A percentile compares a stretch with the other conserved stretches of the same genome.
Conservation (phyloP, 1,140 invertebrate species). For the Drosophila ananassae region DNA sequence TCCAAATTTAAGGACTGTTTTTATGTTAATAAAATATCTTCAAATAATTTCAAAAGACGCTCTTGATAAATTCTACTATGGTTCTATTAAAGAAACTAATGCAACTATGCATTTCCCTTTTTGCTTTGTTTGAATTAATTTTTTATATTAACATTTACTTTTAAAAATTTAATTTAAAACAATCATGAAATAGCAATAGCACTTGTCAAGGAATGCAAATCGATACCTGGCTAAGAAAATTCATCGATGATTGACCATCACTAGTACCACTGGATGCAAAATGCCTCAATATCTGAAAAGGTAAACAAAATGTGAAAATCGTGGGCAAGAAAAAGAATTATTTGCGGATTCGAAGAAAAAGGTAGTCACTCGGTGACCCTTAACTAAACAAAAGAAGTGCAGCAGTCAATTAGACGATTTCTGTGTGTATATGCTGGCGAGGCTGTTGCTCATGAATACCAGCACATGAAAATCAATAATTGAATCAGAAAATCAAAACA, state of each 20-base stretch:
- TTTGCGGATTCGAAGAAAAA: not conserved
- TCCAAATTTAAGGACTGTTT: too few species aligned
- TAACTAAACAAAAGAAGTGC: not conserved
- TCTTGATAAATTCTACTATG: too few species aligned
- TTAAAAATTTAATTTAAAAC: not conserved
- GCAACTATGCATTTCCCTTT: not conserved
- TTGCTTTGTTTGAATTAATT: not conserved
- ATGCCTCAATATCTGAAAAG: constrained; percentile 47
- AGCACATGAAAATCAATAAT: constrained; percentile 80
- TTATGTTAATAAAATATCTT: too few species aligned
- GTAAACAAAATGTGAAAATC: constrained; percentile 56
- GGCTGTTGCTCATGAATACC: constrained; percentile 49
- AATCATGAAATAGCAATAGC: not conserved
- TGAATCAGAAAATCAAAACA: constrained; percentile 81
- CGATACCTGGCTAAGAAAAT: not conserved
- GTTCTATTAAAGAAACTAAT: too few species aligned
- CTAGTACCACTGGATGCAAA: constrained; percentile 45
- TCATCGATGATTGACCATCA: constrained; percentile 22
- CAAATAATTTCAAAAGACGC: too few species aligned
- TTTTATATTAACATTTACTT: not conserved
- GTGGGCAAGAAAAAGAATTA: constrained; percentile 16
- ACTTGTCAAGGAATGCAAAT: not conserved
- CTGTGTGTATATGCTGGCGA: constrained; percentile 14
- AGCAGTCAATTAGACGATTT: not conserved
- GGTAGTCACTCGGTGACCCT: not conserved